A percentile compares a stretch with the other conserved stretches of the same genome.
phyloP scores from a whole-genome alignment of 2,888 invertebrate genomes.

The Philereme vetulata region DNA sequence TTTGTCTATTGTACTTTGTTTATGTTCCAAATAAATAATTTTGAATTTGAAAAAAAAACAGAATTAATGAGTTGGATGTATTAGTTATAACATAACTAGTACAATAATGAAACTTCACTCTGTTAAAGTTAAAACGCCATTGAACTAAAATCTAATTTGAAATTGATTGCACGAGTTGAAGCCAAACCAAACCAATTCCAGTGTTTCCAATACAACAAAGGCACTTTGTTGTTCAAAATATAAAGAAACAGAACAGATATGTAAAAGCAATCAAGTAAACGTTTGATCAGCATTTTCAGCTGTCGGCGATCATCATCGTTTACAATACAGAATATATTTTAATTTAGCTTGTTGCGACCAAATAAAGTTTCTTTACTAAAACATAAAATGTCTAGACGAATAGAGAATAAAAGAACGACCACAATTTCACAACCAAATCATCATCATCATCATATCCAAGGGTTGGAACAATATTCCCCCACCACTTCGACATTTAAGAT shows the following conservation, averaged over 20 bases:
- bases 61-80: no score
- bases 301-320: not conserved
- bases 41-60: no score
- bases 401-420: not conserved
- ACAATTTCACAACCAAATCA: no score
- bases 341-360: no score
- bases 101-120: no score
- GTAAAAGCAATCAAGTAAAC: not conserved
- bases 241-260: not conserved
- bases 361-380: not conserved
- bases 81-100: no score
- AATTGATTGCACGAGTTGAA: not conserved
- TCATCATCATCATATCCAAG: no score
- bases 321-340: no score
- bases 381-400: conserved; percentile 2
- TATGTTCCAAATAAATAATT: no score
- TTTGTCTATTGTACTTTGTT: no score
- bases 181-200: not conserved
- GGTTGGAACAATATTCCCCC: no score
- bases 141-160: not conserved
- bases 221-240: not conserved
- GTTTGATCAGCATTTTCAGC: not conserved
- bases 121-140: not conserved
- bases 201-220: not conserved
- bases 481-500: no score